phyloP scores from a whole-genome alignment of 2,113 vertebrate genomes.

The Synchiropus splendidus region DNA sequence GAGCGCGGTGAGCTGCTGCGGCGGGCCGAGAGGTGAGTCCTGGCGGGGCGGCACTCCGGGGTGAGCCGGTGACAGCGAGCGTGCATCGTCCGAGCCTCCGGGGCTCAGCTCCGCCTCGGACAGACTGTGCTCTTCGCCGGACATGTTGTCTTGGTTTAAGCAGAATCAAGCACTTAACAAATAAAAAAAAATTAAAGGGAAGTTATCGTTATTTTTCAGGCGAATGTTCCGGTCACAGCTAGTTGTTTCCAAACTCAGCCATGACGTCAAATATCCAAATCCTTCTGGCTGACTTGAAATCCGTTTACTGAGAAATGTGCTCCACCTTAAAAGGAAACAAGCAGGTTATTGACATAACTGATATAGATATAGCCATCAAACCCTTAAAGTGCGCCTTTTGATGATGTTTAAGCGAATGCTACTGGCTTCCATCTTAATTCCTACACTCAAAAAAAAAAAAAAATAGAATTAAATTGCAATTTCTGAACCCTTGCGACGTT shows the following conservation, averaged over 20 bases:
- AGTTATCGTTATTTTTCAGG: neutral
- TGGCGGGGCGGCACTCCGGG: constrained; percentile 64
- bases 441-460: neutral
- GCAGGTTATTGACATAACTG: neutral
- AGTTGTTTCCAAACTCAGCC: constrained; percentile 29
- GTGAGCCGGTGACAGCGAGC: constrained; percentile 79
- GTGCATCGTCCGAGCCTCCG: constrained; percentile 86
- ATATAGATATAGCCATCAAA: too few relatives aligned
- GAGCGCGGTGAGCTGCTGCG: constrained; percentile 69
- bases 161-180: neutral
- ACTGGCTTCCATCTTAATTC: too few relatives aligned
- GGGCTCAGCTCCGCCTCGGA: constrained; percentile 95
- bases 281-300: constrained; percentile 16
- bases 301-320: constrained; percentile 12
- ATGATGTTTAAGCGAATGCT: too few relatives aligned
- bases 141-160: constrained; percentile 64
- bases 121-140: constrained; percentile 90
- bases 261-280: constrained; percentile 44
- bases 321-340: constrained; percentile 20
- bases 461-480: too few relatives aligned
- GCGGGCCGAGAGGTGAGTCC: constrained; percentile 60
- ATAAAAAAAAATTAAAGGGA: neutral
- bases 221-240: constrained; percentile 17
- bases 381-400: too few relatives aligned
- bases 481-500: too few relatives aligned